Evolutionary conservation across 2,888 invertebrate species (phyloP), one percentile per base, ranked within the genome.

Genomic region (Suillia variegata): DNA sequence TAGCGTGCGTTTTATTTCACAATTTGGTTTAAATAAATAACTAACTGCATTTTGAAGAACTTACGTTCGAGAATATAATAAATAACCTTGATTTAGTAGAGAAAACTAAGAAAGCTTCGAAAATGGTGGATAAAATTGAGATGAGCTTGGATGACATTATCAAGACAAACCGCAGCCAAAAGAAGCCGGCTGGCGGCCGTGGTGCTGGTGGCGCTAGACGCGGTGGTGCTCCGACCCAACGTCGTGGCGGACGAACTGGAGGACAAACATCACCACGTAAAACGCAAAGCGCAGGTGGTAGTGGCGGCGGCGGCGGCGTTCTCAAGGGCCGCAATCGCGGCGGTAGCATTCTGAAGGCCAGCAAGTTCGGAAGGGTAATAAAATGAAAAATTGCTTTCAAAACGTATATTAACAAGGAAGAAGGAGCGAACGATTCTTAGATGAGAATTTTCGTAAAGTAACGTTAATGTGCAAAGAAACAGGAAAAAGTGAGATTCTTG

Each of bases 131-230:
- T 79, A 95, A 93, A 86, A 93, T 98, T 83, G 97, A 98, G 83
- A 93, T 97, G 93, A 96, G 96, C 78, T 87, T 98, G 70, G 98
- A 98, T 82, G 98, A 98, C 72, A 96, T 98, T 63, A 98, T 98
- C 75, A 96, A 93, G 85, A 89, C 89, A 77, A 91, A 87, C 72
- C 93, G 90, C 51, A 58, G 73, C 22, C 68, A 74, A 54, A 78
- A 73, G 83, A 86, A 88, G 64, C 85, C 89, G 66, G 85, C 88
- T 67, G 84, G 86, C 51, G 84, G 86, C 57, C 80, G 85, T 17
- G 86, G 86, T 54, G 80, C 85, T 31, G 84, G 85, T 42, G 79
- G 68, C 48, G 65, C 66, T 48, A 73, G 78, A 38, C 63, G 71
- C n/a, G 59, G 83, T 54, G 84, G 84, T 45, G 83, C 83, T 57